A percentile compares a stretch with the other conserved stretches of the same genome.
phyloP scores from a whole-genome alignment of 2,797 vertebrate genomes.

The Peromyscus melanophrys region DNA sequence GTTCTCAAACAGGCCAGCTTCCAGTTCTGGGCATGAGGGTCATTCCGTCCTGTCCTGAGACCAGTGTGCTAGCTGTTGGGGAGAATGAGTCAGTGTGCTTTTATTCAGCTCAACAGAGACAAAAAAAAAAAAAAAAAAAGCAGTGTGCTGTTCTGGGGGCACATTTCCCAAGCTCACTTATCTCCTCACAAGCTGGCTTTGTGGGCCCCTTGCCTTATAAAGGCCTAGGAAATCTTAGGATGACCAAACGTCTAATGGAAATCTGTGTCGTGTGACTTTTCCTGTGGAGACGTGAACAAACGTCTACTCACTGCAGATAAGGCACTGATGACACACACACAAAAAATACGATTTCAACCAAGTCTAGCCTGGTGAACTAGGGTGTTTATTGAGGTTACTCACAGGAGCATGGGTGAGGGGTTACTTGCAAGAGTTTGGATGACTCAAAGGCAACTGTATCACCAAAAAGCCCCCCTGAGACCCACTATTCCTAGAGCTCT shows the following conservation, averaged over 20 bases:
- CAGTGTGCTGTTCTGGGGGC: not conserved
- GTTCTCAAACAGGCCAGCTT: not conserved
- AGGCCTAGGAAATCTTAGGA: not conserved
- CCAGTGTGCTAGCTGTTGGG: not conserved
- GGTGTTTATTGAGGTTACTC: not conserved
- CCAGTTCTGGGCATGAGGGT: not conserved
- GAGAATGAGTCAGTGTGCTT: not conserved
- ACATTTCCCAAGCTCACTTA: not conserved
- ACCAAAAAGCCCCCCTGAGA: not conserved
- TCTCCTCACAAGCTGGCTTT: not conserved
- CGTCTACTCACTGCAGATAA: not conserved
- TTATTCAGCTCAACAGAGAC: not conserved
- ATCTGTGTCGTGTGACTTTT: not conserved
- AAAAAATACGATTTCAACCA: not conserved
- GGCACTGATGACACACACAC: not conserved
- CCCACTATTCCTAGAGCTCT: not conserved
- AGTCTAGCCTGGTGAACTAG: not conserved
- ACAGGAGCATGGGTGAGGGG: not conserved
- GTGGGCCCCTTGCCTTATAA: not conserved
- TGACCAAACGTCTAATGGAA: not conserved
- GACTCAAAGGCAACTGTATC: not conserved
- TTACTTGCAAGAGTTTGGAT: not conserved
- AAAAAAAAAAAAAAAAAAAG: not conserved
- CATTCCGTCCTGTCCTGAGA: not conserved
- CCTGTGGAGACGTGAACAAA: conserved; percentile 35